Conservation (phyloP, 2,888 invertebrate genomes). For the Athalia circularis region DNA sequence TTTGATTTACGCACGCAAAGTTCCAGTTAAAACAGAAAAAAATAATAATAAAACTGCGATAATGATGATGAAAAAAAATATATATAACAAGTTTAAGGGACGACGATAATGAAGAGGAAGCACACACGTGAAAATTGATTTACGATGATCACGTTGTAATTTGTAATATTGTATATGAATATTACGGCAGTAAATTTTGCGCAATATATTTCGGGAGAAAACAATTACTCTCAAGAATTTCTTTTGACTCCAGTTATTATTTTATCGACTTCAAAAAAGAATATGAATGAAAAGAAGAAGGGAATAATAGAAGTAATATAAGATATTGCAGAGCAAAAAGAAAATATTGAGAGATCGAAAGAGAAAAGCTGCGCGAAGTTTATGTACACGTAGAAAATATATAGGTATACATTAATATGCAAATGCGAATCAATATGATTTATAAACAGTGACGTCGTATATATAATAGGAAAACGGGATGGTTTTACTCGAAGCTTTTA, state of each 20-base stretch:
- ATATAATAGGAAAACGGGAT: not conserved
- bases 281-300: constrained; percentile 64
- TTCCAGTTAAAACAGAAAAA: constrained; percentile 1
- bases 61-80: constrained; percentile 14
- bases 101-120: constrained; percentile 60
- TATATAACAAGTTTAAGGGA: constrained; percentile 35
- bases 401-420: too few species aligned
- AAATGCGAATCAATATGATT: too few species aligned
- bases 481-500: constrained; percentile 21
- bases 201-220: constrained; percentile 53
- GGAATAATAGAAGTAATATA: constrained; percentile 58
- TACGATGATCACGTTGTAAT: too few species aligned
- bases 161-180: too few species aligned
- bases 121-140: too few species aligned
- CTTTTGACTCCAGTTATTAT: too few species aligned
- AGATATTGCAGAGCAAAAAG: too few species aligned
- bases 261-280: not conserved
- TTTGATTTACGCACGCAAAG: not conserved
- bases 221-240: too few species aligned
- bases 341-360: too few species aligned
- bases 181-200: constrained; percentile 31
- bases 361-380: too few species aligned
- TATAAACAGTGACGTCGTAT: constrained; percentile 1
- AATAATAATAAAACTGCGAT: not conserved
- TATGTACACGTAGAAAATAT: too few species aligned